Conservation (phyloP, 2,888 invertebrate genomes). For the Taenaris catops region DNA sequence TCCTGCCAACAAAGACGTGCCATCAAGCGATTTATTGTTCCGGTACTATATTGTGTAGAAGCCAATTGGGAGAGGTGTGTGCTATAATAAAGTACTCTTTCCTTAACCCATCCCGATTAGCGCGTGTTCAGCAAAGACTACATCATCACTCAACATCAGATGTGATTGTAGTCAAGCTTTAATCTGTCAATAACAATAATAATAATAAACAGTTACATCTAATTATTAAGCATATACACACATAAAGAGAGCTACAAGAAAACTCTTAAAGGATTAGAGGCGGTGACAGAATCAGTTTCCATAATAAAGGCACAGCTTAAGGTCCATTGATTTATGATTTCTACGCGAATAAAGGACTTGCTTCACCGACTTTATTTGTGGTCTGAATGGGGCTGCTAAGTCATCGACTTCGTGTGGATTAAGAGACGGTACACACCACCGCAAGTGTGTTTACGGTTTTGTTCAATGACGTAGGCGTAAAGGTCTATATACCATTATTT, state of each 20-base stretch:
- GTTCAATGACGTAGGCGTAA: not conserved
- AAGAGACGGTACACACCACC: conserved; percentile 1
- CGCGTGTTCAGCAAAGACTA: too few species aligned
- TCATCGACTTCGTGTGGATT: conserved; percentile 22
- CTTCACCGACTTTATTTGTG: conserved; percentile 22
- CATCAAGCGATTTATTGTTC: too few species aligned
- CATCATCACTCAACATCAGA: too few species aligned
- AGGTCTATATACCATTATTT: not conserved
- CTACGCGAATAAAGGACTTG: conserved; percentile 55
- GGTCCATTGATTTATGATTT: conserved; percentile 66
- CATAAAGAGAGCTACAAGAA: conserved; percentile 47
- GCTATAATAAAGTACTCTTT: too few species aligned
- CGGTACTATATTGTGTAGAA: too few species aligned
- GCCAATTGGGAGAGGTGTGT: too few species aligned
- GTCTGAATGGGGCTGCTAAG: conserved; percentile 26
- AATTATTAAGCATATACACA: conserved; percentile 28
- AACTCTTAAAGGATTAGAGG: conserved; percentile 66
- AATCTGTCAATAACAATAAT: too few species aligned
- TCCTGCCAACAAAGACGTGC: too few species aligned
- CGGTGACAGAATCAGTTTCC: conserved; percentile 62
- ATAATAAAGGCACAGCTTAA: conserved; percentile 52
- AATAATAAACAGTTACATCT: conserved; percentile 19
- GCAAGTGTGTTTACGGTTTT: conserved; percentile 1
- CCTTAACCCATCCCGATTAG: too few species aligned
- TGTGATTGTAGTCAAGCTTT: too few species aligned